Evolutionary conservation across 2,797 vertebrate genomes (phyloP), one percentile per base, ranked within the genome.

Genomic region (Dermochelys coriacea): DNA sequence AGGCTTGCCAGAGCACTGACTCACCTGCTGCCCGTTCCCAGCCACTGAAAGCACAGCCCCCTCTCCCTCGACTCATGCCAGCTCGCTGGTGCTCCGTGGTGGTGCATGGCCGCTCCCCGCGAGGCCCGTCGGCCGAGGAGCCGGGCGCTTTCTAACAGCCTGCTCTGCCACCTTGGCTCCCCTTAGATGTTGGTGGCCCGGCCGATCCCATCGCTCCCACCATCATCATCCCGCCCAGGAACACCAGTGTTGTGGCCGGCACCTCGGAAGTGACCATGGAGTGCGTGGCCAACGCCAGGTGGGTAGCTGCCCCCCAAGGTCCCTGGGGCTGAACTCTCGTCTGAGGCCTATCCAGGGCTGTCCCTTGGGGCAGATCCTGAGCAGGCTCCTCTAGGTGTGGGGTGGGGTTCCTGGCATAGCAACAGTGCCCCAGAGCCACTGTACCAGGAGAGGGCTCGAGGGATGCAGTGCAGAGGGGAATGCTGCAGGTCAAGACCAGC

Each of bases 221-320:
- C 92, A 99, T 99, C 96, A 98, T 99, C 91, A 98, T 99, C 93
- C 98, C 99, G 3, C 99, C 99, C 77, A 98, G 98, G 97, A 99
- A 99, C 98, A 99, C 99, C 49, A 99, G 99, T 0, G 99, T 99
- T 85, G 98, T 99, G 90, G 98, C 98, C 0, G 99, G 99, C 8
- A 99, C 99, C 68, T 99, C 99, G 0, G 99, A 99, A 96, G 99
- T 99, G 96, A 99, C 98, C 25, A 98, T 99, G 99, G 99, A 99
- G 97, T 99, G 99, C 1, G 99, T 99, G 86, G 99, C 99, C 97
- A 99, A 99, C 0, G 99, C 99, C 97, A 99, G 99, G 99, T 98
- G 80, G 98, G 97, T 96, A 2, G 23, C 1, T 0, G 12, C 2
- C 2, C 6, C 34, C 25, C 5, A 34, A 25, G 21, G 23, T 54